Percentiles rank a stretch among this genome's conserved stretches.
Conservation (phyloP, 2,797 vertebrate species). For the Gallinago stenura region DNA sequence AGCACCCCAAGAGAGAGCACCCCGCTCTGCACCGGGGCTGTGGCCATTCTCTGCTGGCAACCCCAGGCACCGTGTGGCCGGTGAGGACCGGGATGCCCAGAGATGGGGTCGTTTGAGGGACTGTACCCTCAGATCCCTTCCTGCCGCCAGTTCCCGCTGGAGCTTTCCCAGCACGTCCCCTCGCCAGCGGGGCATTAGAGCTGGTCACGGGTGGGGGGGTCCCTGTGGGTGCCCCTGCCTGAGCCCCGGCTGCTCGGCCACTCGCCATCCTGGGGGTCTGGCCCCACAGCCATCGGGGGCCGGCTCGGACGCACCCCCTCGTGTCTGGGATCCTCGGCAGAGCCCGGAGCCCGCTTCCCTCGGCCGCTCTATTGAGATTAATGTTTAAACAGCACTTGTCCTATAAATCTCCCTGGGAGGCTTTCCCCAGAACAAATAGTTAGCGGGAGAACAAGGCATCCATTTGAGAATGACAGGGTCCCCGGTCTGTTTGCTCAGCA, state of each 20-base stretch:
- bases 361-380: not conserved
- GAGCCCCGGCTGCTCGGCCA: not conserved
- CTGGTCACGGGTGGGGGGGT: fast-evolving
- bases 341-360: not conserved
- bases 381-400: not conserved
- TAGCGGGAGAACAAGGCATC: slow-evolving; percentile 18
- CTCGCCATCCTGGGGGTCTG: fast-evolving
- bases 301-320: fast-evolving
- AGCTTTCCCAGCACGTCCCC: not conserved
- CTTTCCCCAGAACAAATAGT: slow-evolving; percentile 48
- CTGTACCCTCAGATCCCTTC: not conserved
- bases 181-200: fast-evolving
- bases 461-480: not conserved
- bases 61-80: not conserved
- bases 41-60: fast-evolving
- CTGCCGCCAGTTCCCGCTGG: not conserved
- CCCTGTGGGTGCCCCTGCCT: fast-evolving
- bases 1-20: not conserved
- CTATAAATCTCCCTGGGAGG: slow-evolving; percentile 20
- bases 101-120: fast-evolving
- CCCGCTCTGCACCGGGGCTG: not conserved
- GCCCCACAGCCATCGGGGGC: fast-evolving
- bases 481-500: not conserved
- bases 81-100: fast-evolving
- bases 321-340: not conserved